Evolutionary conservation across 2,888 invertebrate genomes (phyloP).

Genomic region (Vanessa cardui): DNA sequence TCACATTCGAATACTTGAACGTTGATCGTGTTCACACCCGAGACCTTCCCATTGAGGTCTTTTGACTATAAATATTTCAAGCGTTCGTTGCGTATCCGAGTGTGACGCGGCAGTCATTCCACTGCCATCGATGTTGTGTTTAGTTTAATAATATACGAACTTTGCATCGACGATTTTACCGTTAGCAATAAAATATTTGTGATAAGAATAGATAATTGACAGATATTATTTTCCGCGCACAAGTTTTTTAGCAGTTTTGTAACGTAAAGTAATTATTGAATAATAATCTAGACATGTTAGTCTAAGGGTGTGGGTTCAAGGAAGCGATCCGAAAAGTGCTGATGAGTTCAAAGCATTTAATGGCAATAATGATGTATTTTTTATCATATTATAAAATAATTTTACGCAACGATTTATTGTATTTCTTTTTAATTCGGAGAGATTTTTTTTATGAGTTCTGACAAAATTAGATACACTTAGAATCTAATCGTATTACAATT

Average conservation of each 20-base stretch:
- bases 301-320: slow-evolving; percentile 17
- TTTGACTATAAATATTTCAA: background rate
- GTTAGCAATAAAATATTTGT: slow-evolving; percentile 77
- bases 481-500: background rate
- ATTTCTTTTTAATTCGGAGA: slow-evolving; percentile 3
- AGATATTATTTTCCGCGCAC: slow-evolving; percentile 63
- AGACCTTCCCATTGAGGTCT: background rate
- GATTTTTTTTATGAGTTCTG: background rate
- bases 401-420: background rate
- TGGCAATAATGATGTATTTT: slow-evolving; percentile 14
- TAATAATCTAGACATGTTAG: slow-evolving; percentile 20
- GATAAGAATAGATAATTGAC: slow-evolving; percentile 63
- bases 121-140: slow-evolving; percentile 68
- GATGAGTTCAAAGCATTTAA: background rate
- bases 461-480: background rate
- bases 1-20: slow-evolving; percentile 17
- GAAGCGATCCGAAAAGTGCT: slow-evolving; percentile 7
- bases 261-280: slow-evolving; percentile 17
- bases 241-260: slow-evolving; percentile 48
- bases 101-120: slow-evolving; percentile 41
- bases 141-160: slow-evolving; percentile 41
- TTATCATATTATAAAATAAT: background rate
- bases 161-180: slow-evolving; percentile 58
- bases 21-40: background rate
- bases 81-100: slow-evolving; percentile 17